Percentiles rank a stretch among this genome's conserved stretches.
Evolutionary conservation across 2,888 invertebrate species (phyloP).

Genomic region (Cotesia congregata): DNA sequence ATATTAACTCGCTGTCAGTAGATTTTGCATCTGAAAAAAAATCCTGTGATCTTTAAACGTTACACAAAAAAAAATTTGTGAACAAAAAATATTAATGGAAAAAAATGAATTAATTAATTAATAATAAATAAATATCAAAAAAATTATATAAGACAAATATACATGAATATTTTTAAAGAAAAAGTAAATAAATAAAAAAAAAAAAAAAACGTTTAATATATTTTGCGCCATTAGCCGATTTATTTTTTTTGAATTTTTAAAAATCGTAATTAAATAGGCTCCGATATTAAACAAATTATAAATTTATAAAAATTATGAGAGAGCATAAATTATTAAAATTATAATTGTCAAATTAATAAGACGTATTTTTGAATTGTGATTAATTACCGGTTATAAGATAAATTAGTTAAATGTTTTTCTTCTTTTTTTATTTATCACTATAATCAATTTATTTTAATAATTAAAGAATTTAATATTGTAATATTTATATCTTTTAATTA

Average conservation of each 20-base stretch:
- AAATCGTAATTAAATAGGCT: neutral
- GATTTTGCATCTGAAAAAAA: constrained; percentile 30
- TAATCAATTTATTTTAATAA: neutral
- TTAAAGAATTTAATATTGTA: neutral
- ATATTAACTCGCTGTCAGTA: constrained; percentile 19
- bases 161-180: neutral
- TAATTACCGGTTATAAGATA: neutral
- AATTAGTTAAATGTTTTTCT: neutral
- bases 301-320: neutral
- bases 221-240: neutral
- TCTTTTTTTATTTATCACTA: neutral
- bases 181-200: neutral
- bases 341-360: neutral
- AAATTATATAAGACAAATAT: neutral
- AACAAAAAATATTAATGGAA: constrained; percentile 6
- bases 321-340: neutral
- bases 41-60: constrained; percentile 31
- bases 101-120: neutral
- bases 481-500: neutral
- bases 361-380: neutral
- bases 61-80: constrained; percentile 34
- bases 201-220: neutral
- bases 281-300: neutral
- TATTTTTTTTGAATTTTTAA: neutral
- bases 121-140: neutral